Conservation (phyloP, 2,888 invertebrate genomes). For the Erannis defoliaria region DNA sequence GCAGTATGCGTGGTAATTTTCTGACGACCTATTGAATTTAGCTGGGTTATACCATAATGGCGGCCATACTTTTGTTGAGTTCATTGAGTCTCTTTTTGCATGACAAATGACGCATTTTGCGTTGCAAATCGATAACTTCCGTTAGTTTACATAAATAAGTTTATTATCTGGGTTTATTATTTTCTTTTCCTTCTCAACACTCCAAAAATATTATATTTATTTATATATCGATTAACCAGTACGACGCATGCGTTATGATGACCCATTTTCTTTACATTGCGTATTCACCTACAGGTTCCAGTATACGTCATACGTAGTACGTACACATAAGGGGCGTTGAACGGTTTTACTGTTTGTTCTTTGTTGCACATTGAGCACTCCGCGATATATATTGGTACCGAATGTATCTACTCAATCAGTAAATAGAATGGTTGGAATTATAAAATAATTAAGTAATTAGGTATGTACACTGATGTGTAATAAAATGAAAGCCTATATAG, state of each 20-base stretch:
- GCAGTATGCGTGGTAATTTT: slow-evolving; percentile 42
- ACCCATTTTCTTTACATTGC: slow-evolving; percentile 1
- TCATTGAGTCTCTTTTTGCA: slow-evolving; percentile 50
- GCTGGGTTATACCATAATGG: slow-evolving; percentile 72
- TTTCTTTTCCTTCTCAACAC: neutral
- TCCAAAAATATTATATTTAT: neutral
- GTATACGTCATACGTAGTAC: too few relatives aligned
- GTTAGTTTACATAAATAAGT: neutral
- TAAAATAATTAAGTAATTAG: too few relatives aligned
- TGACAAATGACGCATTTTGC: slow-evolving; percentile 45
- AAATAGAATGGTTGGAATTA: neutral
- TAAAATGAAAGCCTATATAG: too few relatives aligned
- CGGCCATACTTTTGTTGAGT: slow-evolving; percentile 47
- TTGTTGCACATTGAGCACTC: neutral
- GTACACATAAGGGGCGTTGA: neutral
- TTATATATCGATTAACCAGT: neutral
- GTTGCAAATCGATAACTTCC: slow-evolving; percentile 23
- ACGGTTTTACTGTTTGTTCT: neutral
- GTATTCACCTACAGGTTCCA: neutral
- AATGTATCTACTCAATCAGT: neutral
- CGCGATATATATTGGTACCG: too few relatives aligned
- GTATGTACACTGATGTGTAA: too few relatives aligned
- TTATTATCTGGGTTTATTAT: neutral
- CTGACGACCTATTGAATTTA: slow-evolving; percentile 54
- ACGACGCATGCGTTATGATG: slow-evolving; percentile 3